Percentiles rank a stretch among this genome's conserved stretches.
Evolutionary conservation across 2,113 vertebrate species (phyloP).

Genomic region (Colossoma macropomum): DNA sequence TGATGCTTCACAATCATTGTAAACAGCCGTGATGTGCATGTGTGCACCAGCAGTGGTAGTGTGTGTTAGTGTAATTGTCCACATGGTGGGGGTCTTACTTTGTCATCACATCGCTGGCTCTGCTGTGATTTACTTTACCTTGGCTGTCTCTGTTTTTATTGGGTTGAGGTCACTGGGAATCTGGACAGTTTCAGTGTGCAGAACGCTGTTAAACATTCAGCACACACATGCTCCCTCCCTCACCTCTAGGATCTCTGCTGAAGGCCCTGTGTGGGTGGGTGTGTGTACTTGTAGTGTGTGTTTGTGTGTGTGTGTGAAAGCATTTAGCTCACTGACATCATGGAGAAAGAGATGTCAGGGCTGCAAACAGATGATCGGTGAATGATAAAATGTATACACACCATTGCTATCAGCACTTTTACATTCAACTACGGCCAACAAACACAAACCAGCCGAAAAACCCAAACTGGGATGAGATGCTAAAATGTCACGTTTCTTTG

Average conservation of each 20-base stretch:
- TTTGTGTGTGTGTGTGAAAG: conserved; percentile 1
- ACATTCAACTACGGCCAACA: conserved; percentile 19
- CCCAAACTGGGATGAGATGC: neutral
- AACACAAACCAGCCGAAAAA: conserved; percentile 41
- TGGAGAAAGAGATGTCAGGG: conserved; percentile 20
- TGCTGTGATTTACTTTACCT: conserved; percentile 42
- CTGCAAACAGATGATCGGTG: conserved; percentile 35
- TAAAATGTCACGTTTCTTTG: conserved; percentile 34
- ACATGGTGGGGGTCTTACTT: conserved; percentile 41
- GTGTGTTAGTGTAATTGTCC: conserved; percentile 16
- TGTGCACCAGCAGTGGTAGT: neutral
- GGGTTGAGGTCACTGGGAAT: conserved; percentile 49
- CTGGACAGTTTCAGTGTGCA: conserved; percentile 49
- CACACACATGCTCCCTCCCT: conserved; percentile 24
- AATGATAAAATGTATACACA: conserved; percentile 37
- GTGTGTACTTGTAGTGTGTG: neutral
- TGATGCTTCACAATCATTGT: neutral
- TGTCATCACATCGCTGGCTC: conserved; percentile 23
- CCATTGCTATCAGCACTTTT: conserved; percentile 7
- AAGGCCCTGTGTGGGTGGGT: conserved; percentile 12
- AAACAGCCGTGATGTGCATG: neutral
- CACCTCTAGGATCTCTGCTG: conserved; percentile 14
- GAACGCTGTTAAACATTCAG: conserved; percentile 52
- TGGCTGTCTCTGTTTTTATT: conserved; percentile 35
- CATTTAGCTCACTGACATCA: conserved; percentile 20